Conservation (phyloP, 2,113 vertebrate genomes). For the Thoracochromis brauschi region DNA sequence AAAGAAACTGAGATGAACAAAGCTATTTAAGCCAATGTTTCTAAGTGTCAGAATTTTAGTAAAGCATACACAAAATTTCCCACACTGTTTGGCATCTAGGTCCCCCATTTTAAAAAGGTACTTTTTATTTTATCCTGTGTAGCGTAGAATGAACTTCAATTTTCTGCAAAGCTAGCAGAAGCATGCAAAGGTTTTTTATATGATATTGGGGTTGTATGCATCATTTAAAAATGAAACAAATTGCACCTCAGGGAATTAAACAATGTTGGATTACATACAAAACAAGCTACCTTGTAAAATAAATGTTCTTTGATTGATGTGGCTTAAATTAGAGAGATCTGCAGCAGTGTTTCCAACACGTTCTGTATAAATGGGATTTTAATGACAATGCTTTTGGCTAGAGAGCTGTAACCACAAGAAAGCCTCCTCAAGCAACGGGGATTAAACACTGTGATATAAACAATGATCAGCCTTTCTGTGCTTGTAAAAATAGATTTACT, state of each 20-base stretch:
- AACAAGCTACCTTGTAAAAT: conserved; percentile 28
- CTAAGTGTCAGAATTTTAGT: neutral
- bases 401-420: conserved; percentile 39
- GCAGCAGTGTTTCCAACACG: neutral
- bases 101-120: neutral
- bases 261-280: neutral
- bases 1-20: conserved; percentile 1
- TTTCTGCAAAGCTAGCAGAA: neutral
- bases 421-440: neutral
- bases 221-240: neutral
- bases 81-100: rapidly evolving
- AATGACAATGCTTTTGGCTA: conserved; percentile 13
- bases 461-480: neutral
- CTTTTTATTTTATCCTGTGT: neutral
- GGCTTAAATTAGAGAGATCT: conserved; percentile 6
- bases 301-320: conserved; percentile 46
- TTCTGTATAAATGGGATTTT: conserved; percentile 24
- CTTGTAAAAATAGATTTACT: conserved; percentile 46
- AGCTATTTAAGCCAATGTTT: neutral
- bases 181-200: neutral
- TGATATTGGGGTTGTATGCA: neutral
- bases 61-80: neutral
- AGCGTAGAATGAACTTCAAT: neutral
- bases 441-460: conserved; percentile 35
- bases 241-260: neutral